These are phyloP conservation scores for Aphaenogaster rudis DNA, from an alignment of 1,140 invertebrate genomes.

Conservation along the genomic window DNA sequence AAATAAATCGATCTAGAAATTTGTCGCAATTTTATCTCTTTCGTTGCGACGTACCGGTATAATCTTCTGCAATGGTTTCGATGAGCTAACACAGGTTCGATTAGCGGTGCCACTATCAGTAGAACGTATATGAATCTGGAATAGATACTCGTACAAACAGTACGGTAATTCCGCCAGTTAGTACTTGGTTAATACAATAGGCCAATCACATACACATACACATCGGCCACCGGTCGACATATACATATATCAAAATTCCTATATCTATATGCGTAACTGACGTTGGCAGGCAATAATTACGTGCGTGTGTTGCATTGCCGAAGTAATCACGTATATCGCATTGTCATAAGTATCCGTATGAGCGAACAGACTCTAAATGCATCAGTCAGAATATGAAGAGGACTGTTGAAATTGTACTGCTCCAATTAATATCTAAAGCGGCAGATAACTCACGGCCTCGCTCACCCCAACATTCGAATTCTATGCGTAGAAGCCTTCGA, in stretches of 20 bases:
- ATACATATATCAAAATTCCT: slow-evolving; percentile 40
- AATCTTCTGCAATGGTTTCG: neutral
- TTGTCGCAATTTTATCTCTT: neutral
- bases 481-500: slow-evolving; percentile 31
- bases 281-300: slow-evolving; percentile 8
- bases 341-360: slow-evolving; percentile 63
- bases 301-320: slow-evolving; percentile 19
- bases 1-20: neutral
- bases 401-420: slow-evolving; percentile 65
- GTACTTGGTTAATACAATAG: slow-evolving; percentile 73
- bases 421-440: slow-evolving; percentile 63
- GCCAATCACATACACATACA: slow-evolving; percentile 63
- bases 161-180: slow-evolving; percentile 70
- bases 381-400: slow-evolving; percentile 40
- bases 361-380: slow-evolving; percentile 30
- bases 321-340: slow-evolving; percentile 55
- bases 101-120: neutral
- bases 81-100: slow-evolving; percentile 2
- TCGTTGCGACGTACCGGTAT: too few relatives aligned
- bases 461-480: slow-evolving; percentile 17
- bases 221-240: neutral
- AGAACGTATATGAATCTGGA: neutral
- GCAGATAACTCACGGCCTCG: neutral
- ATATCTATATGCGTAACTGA: slow-evolving; percentile 44
- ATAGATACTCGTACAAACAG: slow-evolving; percentile 68